phyloP scores from a whole-genome alignment of 2,888 invertebrate genomes.

The Eucera pruinosa region DNA sequence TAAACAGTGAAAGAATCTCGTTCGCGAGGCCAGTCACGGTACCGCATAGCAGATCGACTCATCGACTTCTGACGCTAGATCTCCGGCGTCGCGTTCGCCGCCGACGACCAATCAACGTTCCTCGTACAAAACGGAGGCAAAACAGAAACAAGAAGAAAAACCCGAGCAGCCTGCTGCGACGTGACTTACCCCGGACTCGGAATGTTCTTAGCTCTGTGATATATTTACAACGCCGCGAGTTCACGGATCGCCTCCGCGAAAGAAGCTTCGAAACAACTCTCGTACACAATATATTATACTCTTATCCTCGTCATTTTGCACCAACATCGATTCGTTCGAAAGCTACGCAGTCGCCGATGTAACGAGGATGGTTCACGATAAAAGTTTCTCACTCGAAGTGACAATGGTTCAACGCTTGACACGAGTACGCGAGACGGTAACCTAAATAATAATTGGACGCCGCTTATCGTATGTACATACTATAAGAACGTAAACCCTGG shows the following conservation, averaged over 20 bases:
- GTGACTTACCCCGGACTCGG: slow-evolving; percentile 47
- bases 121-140: slow-evolving; percentile 36
- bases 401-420: slow-evolving; percentile 60
- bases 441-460: slow-evolving; percentile 66
- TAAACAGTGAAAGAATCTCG: slow-evolving; percentile 77
- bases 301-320: no score
- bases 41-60: slow-evolving; percentile 18
- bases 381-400: slow-evolving; percentile 55
- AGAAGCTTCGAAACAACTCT: slow-evolving; percentile 40
- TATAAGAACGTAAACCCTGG: slow-evolving; percentile 82
- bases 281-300: no score
- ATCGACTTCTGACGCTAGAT: slow-evolving; percentile 9
- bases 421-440: slow-evolving; percentile 59
- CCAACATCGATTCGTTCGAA: no score
- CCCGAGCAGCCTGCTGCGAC: slow-evolving; percentile 13
- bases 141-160: not conserved
- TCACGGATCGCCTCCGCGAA: slow-evolving; percentile 28
- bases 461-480: slow-evolving; percentile 71
- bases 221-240: slow-evolving; percentile 66
- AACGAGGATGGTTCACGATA: slow-evolving; percentile 27
- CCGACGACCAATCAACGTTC: slow-evolving; percentile 29
- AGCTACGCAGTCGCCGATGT: no score
- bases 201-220: slow-evolving; percentile 45
- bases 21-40: slow-evolving; percentile 60
- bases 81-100: slow-evolving; percentile 7